Evolutionary conservation across 2,888 invertebrate genomes (phyloP), one percentile per base, ranked within the genome.

Genomic region (Eupithecia insigniata): DNA sequence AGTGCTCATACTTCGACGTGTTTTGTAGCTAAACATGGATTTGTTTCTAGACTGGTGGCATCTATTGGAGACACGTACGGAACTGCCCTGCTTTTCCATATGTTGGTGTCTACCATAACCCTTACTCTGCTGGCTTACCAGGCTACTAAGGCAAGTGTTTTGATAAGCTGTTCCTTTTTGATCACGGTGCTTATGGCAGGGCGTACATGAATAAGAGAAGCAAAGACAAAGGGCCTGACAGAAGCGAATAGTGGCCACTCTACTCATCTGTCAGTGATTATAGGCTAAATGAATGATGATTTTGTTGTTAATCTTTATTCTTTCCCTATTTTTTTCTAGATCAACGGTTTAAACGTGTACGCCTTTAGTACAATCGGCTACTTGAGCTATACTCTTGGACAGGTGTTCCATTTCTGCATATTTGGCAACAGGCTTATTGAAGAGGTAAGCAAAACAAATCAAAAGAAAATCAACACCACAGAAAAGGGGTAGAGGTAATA

Each of bases 341-440:
- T 98, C 79, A 95, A 96, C 82, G 96, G 96, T 26, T 92, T 97
- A 16, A 96, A 97, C 85, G 96, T 96, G 14, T 98, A 97, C 84
- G 96, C 97, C 1, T 96, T 97, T 70, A 96, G 97, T 73, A 97
- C 97, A 0, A 89, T 98, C 69, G 98, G 98, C 0, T 98, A 98
- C 84, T 90, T 98, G 73, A 87, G 96, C 73, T 98, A 98, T 88
- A 96, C 97, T 0, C 91, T 98, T 66, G 97, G 96, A 0, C 98
- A 98, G 92, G 97, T 98, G 69, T 98, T 98, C 84, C 96, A 97
- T 78, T 98, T 98, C 91, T 98, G 98, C 87, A 97, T 98, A 80
- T 97, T 97, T 82, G 98, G 98, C 26, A 98, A 98, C 86, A 95
- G 97, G 67, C 95, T 98, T 28, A 98, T 98, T 87, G 98, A 98